A percentile compares a stretch with the other conserved stretches of the same genome.
Evolutionary conservation across 2,888 invertebrate species (phyloP).

Genomic region (Meghimatium bilineatum): DNA sequence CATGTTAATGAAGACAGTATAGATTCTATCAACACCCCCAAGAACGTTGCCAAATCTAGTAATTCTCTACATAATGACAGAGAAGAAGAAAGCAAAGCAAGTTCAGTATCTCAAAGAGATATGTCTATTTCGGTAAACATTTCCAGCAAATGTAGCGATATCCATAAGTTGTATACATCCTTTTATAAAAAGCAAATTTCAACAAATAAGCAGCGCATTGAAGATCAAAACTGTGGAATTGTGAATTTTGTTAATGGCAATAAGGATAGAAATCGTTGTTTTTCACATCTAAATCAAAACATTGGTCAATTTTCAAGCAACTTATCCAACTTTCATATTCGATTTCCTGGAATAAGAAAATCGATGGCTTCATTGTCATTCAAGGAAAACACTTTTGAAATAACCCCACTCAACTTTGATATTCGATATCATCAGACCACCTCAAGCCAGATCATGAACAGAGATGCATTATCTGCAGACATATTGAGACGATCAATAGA

Average conservation of each 20-base stretch:
- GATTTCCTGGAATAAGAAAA: conserved; percentile 61
- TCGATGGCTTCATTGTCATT: conserved; percentile 42
- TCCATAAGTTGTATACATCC: not conserved
- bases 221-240: not conserved
- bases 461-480: conserved; percentile 66
- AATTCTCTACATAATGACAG: too few relatives aligned
- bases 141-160: not conserved
- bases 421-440: conserved; percentile 65
- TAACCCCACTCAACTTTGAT: conserved; percentile 69
- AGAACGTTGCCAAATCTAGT: too few relatives aligned
- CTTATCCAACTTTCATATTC: conserved; percentile 24
- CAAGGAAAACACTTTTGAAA: conserved; percentile 65
- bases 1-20: too few relatives aligned
- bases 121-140: too few relatives aligned
- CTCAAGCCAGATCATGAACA: conserved; percentile 59
- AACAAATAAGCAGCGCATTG: not conserved
- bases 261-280: not conserved
- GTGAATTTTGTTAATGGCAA: not conserved
- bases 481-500: conserved; percentile 64
- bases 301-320: too few relatives aligned
- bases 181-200: not conserved
- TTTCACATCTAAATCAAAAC: conserved; percentile 28
- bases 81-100: not conserved
- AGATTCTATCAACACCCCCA: not conserved
- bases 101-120: not conserved